Evolutionary conservation across 2,797 vertebrate species (phyloP), one percentile per base, ranked within the genome.

Genomic region (Poecile montanus): DNA sequence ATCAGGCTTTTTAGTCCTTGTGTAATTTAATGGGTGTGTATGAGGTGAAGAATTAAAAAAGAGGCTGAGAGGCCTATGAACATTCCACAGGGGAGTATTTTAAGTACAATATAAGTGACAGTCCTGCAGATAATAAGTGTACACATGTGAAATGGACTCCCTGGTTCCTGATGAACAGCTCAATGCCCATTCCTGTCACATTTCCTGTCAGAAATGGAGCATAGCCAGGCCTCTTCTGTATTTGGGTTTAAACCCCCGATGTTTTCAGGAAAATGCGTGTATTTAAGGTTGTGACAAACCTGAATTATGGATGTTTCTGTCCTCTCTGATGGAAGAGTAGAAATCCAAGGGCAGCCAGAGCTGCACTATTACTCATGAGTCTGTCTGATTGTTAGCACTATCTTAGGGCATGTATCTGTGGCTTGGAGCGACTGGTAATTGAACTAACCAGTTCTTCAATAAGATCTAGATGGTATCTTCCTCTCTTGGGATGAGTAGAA

Each of bases 21-120:
- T 78, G 63, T 85, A 78, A 94, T 96, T 90, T 86, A 58, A 82
- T 91, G 93, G 91, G 85, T 48, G 83, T 91, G 65, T 93, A 15
- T 88, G 71, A 83, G 23, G 11, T 51, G 71, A 92, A 48, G 89
- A 83, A 85, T 47, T 81, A 19, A 90, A 73, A 78, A 79, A 89
- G 42, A 84, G 78, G 50, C 54, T 62, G 63, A 78, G 76, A 81
- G 51, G 54, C 44, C 66, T 89, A 42, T 79, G 76, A 86, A 58
- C 68, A 65, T 95, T 94, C 85, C 62, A 81, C 67, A 79, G 57
- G 25, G 45, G 29, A 93, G 29, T 80, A 73, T 94, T 96, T 94
- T 82, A 65, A 93, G 85, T 85, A 38, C 38, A 89, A 18, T 75
- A 7, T 51, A 58, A 22, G 77, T 95, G 93, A 85, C 84, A 90